Conservation (phyloP, 2,797 vertebrate species). For the Tarsius wallacei region DNA sequence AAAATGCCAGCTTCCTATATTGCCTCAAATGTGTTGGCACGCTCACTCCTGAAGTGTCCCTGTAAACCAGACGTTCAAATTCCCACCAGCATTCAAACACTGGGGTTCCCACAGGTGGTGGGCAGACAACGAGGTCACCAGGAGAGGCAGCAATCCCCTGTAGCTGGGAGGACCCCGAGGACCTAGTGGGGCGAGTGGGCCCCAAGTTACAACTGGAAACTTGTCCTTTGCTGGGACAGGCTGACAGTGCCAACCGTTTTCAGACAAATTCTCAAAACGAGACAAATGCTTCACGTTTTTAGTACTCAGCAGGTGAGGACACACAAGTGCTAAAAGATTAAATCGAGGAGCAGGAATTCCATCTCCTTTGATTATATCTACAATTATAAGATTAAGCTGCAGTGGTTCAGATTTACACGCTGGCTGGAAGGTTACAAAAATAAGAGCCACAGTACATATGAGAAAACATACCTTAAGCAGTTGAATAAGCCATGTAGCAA, state of each 20-base stretch:
- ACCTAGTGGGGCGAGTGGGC: neutral
- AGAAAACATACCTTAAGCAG: neutral
- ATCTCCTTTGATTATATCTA: neutral
- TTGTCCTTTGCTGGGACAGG: neutral
- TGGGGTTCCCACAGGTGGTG: neutral
- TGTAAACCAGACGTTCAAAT: neutral
- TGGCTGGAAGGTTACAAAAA: neutral
- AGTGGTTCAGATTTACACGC: neutral
- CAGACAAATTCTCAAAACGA: neutral
- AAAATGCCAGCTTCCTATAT: neutral
- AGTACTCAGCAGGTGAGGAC: neutral
- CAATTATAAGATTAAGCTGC: neutral
- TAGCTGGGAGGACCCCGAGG: neutral
- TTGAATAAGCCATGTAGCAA: neutral
- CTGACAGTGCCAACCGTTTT: neutral
- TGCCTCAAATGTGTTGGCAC: neutral
- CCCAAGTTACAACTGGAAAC: neutral
- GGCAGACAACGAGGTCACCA: neutral
- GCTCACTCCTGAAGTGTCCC: neutral
- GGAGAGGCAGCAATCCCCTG: neutral
- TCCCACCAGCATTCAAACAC: neutral
- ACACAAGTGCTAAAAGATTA: neutral
- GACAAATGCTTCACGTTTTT: neutral
- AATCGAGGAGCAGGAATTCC: neutral
- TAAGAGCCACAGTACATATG: neutral